These are phyloP conservation scores for Anthonomus grandis DNA, from an alignment of 1,140 invertebrate species.

Conservation along the genomic window DNA sequence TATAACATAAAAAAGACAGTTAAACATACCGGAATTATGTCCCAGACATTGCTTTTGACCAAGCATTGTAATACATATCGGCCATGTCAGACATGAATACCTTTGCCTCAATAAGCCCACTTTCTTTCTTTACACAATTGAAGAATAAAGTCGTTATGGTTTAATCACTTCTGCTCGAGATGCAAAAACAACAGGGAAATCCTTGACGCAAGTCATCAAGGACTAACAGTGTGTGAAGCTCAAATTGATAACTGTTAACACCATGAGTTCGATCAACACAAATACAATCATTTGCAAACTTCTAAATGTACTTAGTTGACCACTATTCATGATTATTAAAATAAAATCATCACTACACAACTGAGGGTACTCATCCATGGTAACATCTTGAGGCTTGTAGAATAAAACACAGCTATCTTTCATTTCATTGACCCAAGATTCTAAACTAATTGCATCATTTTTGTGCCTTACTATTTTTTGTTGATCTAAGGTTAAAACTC, in stretches of 20 bases:
- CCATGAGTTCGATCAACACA: slow-evolving; percentile 5
- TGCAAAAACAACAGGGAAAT: neutral
- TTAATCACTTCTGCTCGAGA: slow-evolving; percentile 1
- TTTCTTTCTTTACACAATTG: slow-evolving; percentile 10
- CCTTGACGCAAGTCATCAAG: neutral
- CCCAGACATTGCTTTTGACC: slow-evolving; percentile 17
- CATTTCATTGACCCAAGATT: neutral
- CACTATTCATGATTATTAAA: slow-evolving; percentile 5
- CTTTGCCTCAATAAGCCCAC: slow-evolving; percentile 8
- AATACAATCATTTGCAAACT: neutral
- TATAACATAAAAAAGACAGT: no score
- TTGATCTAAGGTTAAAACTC: slow-evolving; percentile 2
- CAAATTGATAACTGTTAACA: neutral
- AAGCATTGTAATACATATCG: slow-evolving; percentile 22
- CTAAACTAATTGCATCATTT: slow-evolving; percentile 11
- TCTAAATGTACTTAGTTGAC: neutral
- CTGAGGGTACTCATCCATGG: neutral
- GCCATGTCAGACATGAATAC: slow-evolving; percentile 29
- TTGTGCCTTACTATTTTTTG: neutral
- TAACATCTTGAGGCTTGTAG: neutral
- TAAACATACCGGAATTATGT: slow-evolving; percentile 10
- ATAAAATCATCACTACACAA: slow-evolving; percentile 5
- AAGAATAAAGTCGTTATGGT: slow-evolving; percentile 21
- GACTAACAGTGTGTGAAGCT: neutral
- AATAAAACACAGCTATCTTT: neutral